phyloP scores from a whole-genome alignment of 2,113 vertebrate genomes.

The Dipodomys stephensi region DNA sequence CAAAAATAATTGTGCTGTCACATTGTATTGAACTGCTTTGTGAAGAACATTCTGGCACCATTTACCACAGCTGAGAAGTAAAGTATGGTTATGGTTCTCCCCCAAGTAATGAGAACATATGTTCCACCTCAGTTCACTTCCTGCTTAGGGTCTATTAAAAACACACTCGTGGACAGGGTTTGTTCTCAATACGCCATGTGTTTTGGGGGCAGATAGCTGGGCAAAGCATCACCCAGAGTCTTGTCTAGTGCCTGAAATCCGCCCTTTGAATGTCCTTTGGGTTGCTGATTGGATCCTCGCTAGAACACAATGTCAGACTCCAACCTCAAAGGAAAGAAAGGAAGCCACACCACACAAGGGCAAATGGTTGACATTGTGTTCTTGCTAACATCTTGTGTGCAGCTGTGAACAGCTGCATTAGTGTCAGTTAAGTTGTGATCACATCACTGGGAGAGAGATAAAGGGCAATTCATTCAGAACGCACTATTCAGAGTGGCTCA shows the following conservation, averaged over 20 bases:
- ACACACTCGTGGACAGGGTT: constrained; percentile 30
- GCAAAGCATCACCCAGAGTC: not conserved
- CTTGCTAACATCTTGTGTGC: constrained; percentile 85
- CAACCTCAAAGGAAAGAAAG: constrained; percentile 80
- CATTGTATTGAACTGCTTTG: not conserved
- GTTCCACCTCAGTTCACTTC: constrained; percentile 46
- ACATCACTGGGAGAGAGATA: constrained; percentile 75
- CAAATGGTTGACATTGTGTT: constrained; percentile 82
- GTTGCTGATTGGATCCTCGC: constrained; percentile 80
- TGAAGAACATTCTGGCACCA: constrained; percentile 36
- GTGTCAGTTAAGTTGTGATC: constrained; percentile 82
- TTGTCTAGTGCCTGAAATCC: not conserved
- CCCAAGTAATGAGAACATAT: constrained; percentile 61
- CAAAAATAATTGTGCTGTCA: not conserved
- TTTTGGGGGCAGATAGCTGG: not conserved
- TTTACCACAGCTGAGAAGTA: not conserved
- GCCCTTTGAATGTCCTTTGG: constrained; percentile 48
- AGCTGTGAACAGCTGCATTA: constrained; percentile 87
- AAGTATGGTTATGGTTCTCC: constrained; percentile 11
- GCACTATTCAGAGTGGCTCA: constrained; percentile 74
- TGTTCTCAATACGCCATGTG: not conserved
- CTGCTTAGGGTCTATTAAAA: constrained; percentile 63
- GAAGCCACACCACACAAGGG: constrained; percentile 75
- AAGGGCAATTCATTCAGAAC: constrained; percentile 69
- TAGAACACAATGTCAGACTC: constrained; percentile 79